These are phyloP conservation scores for Papilio glaucus DNA, from an alignment of 1,140 invertebrate species.

Conservation along the genomic window DNA sequence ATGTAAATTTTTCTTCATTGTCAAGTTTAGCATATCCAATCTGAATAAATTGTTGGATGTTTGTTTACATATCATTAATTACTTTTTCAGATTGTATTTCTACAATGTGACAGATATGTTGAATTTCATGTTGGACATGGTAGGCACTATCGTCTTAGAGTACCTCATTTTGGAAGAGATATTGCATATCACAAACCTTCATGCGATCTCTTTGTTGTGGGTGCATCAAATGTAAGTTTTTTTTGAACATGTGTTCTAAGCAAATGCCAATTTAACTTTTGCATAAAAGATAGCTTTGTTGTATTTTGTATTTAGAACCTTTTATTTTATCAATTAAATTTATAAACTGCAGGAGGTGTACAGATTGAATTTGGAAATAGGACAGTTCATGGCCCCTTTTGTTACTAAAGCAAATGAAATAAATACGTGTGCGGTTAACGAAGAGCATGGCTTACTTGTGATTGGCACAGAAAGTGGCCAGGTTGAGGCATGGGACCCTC, in stretches of 20 bases:
- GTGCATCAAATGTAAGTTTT: constrained; percentile 87
- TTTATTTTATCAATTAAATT: too few species aligned
- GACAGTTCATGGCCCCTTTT: constrained; percentile 95
- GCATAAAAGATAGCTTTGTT: too few species aligned
- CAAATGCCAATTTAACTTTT: too few species aligned
- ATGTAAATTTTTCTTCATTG: too few species aligned
- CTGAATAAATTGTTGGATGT: neutral
- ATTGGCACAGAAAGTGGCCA: constrained; percentile 96
- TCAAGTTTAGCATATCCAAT: too few species aligned
- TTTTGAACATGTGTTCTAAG: neutral
- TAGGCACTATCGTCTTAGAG: constrained; percentile 94
- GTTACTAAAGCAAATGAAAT: constrained; percentile 89
- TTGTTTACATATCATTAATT: constrained; percentile 31
- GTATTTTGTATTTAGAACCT: too few species aligned
- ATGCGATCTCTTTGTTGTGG: constrained; percentile 97
- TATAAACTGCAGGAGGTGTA: constrained; percentile 91
- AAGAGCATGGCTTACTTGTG: constrained; percentile 93
- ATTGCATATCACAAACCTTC: constrained; percentile 95
- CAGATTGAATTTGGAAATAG: constrained; percentile 97
- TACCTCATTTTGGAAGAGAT: constrained; percentile 98
- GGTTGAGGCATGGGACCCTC: constrained; percentile 98
- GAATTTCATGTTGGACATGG: constrained; percentile 98
- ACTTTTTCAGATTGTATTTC: constrained; percentile 87
- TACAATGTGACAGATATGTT: constrained; percentile 94
- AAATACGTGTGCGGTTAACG: constrained; percentile 95